Evolutionary conservation across 2,113 vertebrate species (phyloP).

Genomic region (Micromys minutus): DNA sequence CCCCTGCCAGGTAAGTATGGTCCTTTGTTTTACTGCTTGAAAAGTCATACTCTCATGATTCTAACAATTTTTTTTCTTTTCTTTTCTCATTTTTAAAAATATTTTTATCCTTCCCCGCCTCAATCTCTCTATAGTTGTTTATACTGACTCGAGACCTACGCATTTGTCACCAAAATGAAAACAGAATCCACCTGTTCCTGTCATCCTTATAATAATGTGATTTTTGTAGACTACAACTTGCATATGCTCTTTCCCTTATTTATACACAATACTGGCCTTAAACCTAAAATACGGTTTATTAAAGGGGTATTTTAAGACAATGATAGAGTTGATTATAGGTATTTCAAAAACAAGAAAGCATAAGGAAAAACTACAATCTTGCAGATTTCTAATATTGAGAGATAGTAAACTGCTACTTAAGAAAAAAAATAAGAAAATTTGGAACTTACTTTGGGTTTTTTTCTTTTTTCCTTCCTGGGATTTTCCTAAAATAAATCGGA

Average conservation of each 20-base stretch:
- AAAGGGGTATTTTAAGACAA: conserved; percentile 47
- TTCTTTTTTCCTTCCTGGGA: not conserved
- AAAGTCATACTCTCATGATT: not conserved
- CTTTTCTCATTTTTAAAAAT: conserved; percentile 32
- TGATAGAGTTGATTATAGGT: not conserved
- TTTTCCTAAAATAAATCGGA: conserved; percentile 37
- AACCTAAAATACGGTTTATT: not conserved
- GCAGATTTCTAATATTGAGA: conserved; percentile 32
- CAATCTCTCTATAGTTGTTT: conserved; percentile 40
- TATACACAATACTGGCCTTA: not conserved
- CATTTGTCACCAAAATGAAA: conserved; percentile 68
- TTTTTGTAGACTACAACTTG: conserved; percentile 57
- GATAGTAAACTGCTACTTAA: conserved; percentile 12
- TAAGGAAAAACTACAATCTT: conserved; percentile 50
- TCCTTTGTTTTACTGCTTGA: not conserved
- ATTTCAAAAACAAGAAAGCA: conserved; percentile 55
- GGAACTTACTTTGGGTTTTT: not conserved
- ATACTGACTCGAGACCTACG: conserved; percentile 35
- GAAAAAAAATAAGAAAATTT: not conserved
- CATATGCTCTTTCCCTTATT: conserved; percentile 51
- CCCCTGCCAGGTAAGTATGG: not conserved
- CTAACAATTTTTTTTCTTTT: conserved; percentile 10
- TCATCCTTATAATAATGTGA: conserved; percentile 65
- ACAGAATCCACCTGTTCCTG: conserved; percentile 47
- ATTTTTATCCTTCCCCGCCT: conserved; percentile 4